Conservation (phyloP, 2,888 invertebrate species). For the Saturnia pavonia region DNA sequence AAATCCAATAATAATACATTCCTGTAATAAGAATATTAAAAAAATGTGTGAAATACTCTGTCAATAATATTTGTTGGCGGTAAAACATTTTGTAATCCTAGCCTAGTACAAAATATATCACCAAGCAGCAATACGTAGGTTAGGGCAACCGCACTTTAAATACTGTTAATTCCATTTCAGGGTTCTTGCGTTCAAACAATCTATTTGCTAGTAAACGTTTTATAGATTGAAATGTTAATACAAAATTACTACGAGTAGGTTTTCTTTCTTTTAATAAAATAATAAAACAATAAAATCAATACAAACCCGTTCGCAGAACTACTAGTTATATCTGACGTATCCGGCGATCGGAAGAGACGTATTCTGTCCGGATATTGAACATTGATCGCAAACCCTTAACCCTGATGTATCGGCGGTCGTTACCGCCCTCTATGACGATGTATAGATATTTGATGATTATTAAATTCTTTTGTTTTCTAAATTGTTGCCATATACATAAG, state of each 20-base stretch:
- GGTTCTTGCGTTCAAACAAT: background rate
- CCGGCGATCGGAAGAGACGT: constrained; percentile 77
- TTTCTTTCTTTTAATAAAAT: constrained; percentile 18
- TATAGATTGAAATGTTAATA: constrained; percentile 17
- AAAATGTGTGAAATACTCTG: background rate
- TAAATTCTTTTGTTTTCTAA: constrained; percentile 59
- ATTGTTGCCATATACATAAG: no score
- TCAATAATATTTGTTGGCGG: background rate
- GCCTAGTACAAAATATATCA: no score
- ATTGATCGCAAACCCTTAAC: constrained; percentile 79
- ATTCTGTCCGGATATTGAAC: constrained; percentile 80
- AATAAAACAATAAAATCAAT: constrained; percentile 30
- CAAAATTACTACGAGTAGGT: no score
- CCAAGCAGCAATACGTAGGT: no score
- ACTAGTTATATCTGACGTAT: constrained; percentile 51
- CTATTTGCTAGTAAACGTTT: constrained; percentile 4
- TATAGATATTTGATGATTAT: constrained; percentile 68
- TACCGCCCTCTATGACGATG: constrained; percentile 63
- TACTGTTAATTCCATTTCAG: no score
- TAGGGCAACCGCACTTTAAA: no score
- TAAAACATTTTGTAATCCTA: no score
- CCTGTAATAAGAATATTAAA: no score
- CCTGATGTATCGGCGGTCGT: constrained; percentile 73
- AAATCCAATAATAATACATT: background rate
- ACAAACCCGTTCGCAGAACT: constrained; percentile 30